Conservation (phyloP, 1,140 invertebrate species). For the Spodoptera litura region DNA sequence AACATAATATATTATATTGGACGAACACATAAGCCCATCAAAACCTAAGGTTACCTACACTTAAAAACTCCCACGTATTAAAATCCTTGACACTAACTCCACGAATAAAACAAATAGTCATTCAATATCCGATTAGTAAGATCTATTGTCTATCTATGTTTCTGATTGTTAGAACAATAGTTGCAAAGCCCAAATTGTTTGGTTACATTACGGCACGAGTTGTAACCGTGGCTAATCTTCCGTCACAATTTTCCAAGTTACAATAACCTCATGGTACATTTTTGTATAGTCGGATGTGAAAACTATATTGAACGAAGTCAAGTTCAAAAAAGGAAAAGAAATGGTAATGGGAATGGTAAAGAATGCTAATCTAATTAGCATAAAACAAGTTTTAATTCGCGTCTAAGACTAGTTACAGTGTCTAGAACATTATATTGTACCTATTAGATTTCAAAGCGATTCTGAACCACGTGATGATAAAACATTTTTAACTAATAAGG, state of each 20-base stretch:
- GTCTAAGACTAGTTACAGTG: no score
- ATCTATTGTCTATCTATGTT: slow-evolving; percentile 39
- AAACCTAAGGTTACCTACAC: background rate
- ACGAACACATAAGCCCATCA: no score
- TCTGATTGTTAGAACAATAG: slow-evolving; percentile 16
- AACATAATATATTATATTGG: no score
- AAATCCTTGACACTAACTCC: slow-evolving; percentile 24
- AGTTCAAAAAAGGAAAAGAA: no score
- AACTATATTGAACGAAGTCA: background rate
- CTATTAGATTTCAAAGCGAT: no score
- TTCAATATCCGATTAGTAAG: slow-evolving; percentile 28
- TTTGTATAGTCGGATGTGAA: background rate
- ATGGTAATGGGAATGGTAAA: no score
- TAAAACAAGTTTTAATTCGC: no score
- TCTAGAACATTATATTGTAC: no score
- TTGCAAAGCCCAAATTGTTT: background rate
- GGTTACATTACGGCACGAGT: slow-evolving; percentile 1
- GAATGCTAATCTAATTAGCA: no score
- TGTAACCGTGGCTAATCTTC: slow-evolving; percentile 12
- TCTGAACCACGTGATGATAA: no score
- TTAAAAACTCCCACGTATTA: background rate
- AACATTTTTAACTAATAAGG: no score
- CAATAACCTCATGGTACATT: no score
- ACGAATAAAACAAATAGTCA: slow-evolving; percentile 17
- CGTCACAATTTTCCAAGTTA: background rate